Percentiles rank a stretch among this genome's conserved stretches.
Evolutionary conservation across 2,113 vertebrate species (phyloP).

Genomic region (Atlantisia rogersi): DNA sequence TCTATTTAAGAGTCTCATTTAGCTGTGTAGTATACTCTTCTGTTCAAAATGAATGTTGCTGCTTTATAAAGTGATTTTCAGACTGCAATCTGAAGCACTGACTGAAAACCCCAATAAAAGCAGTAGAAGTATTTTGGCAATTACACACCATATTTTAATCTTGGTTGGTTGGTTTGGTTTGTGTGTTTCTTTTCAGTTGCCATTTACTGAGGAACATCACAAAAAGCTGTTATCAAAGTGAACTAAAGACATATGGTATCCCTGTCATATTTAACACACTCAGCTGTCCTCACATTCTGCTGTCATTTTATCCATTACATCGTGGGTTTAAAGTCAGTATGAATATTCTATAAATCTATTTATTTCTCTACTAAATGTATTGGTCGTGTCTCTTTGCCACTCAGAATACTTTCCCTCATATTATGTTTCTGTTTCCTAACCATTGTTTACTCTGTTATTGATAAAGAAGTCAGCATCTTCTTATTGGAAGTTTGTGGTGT

Average conservation of each 20-base stretch:
- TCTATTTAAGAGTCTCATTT: background rate
- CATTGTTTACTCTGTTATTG: rapidly evolving
- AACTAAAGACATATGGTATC: background rate
- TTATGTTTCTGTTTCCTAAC: background rate
- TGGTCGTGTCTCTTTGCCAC: background rate
- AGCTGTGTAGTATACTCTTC: background rate
- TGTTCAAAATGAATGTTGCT: background rate
- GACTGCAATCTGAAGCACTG: background rate
- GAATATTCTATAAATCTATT: background rate
- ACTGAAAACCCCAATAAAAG: background rate
- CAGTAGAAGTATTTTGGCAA: background rate
- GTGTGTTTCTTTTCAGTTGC: background rate
- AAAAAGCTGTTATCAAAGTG: background rate
- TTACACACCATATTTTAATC: background rate
- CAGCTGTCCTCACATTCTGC: background rate
- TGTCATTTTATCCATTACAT: background rate
- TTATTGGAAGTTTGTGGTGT: background rate
- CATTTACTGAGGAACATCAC: background rate
- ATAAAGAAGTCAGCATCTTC: background rate
- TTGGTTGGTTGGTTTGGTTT: too few species aligned
- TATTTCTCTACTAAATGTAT: background rate
- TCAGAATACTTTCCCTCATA: background rate
- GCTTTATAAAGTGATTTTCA: background rate
- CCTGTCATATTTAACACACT: background rate
- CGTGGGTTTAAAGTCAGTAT: background rate